Base-by-base conservation (phyloP, 2,113 vertebrate genomes). In the Cyanoliseus patagonus region DNA sequence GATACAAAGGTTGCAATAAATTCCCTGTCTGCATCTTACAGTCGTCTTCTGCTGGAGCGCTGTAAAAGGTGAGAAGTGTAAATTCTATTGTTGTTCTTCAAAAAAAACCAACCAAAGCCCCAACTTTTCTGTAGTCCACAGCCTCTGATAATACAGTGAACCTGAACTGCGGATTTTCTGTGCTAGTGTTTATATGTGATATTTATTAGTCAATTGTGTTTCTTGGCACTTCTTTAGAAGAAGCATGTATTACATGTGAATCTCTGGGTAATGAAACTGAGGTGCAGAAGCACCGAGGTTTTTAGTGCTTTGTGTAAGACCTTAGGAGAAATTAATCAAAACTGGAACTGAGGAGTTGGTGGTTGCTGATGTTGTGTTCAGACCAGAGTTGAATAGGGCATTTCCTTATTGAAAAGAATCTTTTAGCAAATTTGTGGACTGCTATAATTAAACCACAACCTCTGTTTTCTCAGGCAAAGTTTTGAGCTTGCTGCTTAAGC, bases 331-430 rank as follows among this genome's bases (percentile, higher is more conserved):
- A 42, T 66, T 17, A 41, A 17, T 31, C 17, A 47, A 11, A 74
- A 37, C 13, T 74, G 37, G 6, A 70, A 30, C 20, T 30, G 41
- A 85, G 24, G 31, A 86, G 47, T 80, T 8, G 7, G 27, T 42
- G 52, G 20, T 24, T 87, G 73, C 64, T 86, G 67, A 35, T 79
- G 22, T 7, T 62, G 22, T 53, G 18, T 63, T 53, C 53, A 73
- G 31, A 63, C 11, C 16, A 17, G 4, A 37, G 41, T 27, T 89
- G 41, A 46, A 73, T 5, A 2, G 24, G 31, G 8, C 0, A 0
- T 85, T 90, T 80, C 39, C 53, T 66, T 53, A 20, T 5, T 80
- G 82, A 53, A 70, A 87, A 76, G 15, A 68, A 68, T 68, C 84
- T 83, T 91, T 5, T 49, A 76, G 28, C n/a, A 83, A 27, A 55